These are phyloP conservation scores for Harpegnathos saltator DNA, from an alignment of 1,140 invertebrate species.

Conservation along the genomic window DNA sequence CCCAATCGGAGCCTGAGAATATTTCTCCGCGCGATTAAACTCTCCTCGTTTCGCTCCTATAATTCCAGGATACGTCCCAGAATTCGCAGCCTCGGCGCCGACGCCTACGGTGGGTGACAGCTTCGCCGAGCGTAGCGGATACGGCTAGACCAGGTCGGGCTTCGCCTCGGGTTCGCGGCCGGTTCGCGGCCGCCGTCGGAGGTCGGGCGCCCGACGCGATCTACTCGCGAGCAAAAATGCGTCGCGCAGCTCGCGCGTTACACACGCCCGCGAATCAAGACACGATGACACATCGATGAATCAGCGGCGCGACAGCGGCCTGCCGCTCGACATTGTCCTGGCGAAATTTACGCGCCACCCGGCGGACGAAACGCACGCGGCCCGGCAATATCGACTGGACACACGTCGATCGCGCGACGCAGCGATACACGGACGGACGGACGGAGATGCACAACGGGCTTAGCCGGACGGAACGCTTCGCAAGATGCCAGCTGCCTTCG, in stretches of 20 bases:
- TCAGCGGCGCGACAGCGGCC: slow-evolving; percentile 47
- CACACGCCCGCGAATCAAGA: slow-evolving; percentile 64
- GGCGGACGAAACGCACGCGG: too few relatives aligned
- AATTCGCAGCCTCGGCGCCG: neutral
- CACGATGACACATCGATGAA: slow-evolving; percentile 74
- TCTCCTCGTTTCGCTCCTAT: neutral
- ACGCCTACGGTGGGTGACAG: too few relatives aligned
- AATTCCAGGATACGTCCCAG: neutral
- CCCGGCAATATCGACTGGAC: too few relatives aligned
- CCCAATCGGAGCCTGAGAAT: too few relatives aligned
- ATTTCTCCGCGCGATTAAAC: neutral
- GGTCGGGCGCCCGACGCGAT: slow-evolving; percentile 63
- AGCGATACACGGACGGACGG: slow-evolving; percentile 13
- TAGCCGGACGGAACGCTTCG: slow-evolving; percentile 37
- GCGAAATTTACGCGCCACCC: slow-evolving; percentile 56
- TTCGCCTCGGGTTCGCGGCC: neutral
- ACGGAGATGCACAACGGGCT: slow-evolving; percentile 37
- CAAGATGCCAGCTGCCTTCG: slow-evolving; percentile 7
- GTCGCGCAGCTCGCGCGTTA: slow-evolving; percentile 51
- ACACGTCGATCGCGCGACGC: too few relatives aligned
- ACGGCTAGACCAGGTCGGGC: neutral
- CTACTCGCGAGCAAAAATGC: slow-evolving; percentile 69
- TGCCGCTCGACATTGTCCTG: slow-evolving; percentile 16
- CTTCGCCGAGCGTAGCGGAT: neutral
- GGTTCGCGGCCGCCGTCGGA: slow-evolving; percentile 8